A percentile compares a stretch with the other conserved stretches of the same genome.
These are phyloP conservation scores for Cantharis rufa DNA, from an alignment of 2,888 invertebrate genomes.

Conservation along the genomic window DNA sequence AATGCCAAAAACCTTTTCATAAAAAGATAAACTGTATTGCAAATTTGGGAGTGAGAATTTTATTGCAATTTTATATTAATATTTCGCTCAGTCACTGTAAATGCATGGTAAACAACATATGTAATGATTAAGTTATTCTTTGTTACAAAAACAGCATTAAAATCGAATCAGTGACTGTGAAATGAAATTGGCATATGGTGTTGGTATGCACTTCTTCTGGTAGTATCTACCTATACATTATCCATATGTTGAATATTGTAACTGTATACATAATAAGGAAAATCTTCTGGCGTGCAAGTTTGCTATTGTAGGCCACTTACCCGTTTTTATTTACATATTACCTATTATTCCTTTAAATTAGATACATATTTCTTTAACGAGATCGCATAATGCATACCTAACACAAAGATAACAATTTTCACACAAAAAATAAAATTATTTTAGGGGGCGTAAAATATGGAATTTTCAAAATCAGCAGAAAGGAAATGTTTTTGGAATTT, in stretches of 20 bases:
- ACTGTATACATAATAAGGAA: slow-evolving; percentile 14
- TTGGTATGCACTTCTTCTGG: not conserved
- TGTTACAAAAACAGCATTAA: not conserved
- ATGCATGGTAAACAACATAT: not conserved
- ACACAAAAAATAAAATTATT: not conserved
- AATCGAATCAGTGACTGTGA: not conserved
- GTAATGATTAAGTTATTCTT: not conserved
- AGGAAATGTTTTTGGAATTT: not conserved
- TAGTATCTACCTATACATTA: slow-evolving; percentile 9
- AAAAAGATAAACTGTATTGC: not conserved
- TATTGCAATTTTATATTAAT: not conserved
- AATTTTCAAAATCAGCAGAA: not conserved
- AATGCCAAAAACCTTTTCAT: not conserved
- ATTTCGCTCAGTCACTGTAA: not conserved
- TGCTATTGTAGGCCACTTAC: slow-evolving; percentile 10
- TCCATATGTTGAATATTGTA: slow-evolving; percentile 20
- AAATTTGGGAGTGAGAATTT: not conserved
- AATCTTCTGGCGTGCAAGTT: slow-evolving; percentile 4
- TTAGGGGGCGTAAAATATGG: not conserved
- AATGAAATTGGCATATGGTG: slow-evolving; percentile 1
- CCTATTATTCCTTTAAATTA: not conserved
- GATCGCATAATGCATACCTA: not conserved
- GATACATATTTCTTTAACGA: not conserved
- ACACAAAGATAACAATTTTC: not conserved
- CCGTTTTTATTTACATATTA: slow-evolving; percentile 3